Conservation (phyloP, 2,797 vertebrate genomes). For the Brachyalestes nurse region DNA sequence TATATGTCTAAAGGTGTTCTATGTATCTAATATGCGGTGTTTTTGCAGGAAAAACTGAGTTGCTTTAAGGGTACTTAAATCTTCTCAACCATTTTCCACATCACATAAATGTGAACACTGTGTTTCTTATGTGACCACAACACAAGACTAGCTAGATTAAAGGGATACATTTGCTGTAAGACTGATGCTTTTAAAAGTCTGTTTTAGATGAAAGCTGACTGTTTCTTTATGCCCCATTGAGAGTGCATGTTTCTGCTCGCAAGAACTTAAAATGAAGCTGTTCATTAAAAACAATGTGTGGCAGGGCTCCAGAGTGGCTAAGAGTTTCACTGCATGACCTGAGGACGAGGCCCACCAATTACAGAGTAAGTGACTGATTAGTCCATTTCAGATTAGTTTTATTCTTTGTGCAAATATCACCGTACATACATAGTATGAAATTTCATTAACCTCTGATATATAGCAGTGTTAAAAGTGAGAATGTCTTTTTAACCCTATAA, state of each 20-base stretch:
- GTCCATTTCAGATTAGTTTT: neutral
- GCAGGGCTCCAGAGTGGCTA: neutral
- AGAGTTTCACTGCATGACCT: neutral
- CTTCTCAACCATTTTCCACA: neutral
- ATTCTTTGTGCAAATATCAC: neutral
- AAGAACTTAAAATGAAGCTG: conserved; percentile 3
- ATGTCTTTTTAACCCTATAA: no score
- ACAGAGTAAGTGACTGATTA: neutral
- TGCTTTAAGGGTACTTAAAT: neutral
- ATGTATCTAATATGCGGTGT: no score
- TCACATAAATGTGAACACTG: neutral
- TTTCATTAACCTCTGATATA: neutral
- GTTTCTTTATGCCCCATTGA: conserved; percentile 13
- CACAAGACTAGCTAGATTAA: conserved; percentile 26
- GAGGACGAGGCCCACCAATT: neutral
- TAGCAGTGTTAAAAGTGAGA: neutral
- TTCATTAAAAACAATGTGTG: neutral
- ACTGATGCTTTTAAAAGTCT: neutral
- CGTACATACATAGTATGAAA: neutral
- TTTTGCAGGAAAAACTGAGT: neutral
- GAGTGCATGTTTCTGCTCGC: neutral
- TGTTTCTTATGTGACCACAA: conserved; percentile 21
- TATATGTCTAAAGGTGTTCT: no score
- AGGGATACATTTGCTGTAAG: conserved; percentile 2
- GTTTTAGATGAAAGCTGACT: conserved; percentile 21